A percentile compares a stretch with the other conserved stretches of the same genome.
Evolutionary conservation across 2,888 invertebrate species (phyloP).

Genomic region (Drosophila mimetica): DNA sequence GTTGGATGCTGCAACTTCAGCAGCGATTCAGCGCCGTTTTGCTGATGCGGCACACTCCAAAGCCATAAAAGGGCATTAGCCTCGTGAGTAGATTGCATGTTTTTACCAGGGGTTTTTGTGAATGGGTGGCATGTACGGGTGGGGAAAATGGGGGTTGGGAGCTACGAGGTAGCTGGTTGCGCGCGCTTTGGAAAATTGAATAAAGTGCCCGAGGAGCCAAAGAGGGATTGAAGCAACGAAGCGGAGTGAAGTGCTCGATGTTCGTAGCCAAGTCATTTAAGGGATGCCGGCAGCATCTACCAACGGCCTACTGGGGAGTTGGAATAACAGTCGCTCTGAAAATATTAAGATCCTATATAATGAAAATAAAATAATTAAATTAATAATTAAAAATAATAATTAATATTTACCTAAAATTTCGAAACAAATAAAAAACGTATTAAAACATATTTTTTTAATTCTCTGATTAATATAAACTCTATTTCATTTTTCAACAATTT

Average conservation of each 20-base stretch:
- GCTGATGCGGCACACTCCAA: conserved; percentile 72
- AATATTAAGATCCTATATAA: conserved; percentile 8
- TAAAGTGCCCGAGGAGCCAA: conserved; percentile 50
- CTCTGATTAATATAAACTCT: no score
- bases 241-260: conserved; percentile 37
- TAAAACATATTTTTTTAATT: no score
- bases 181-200: conserved; percentile 69
- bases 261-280: conserved; percentile 61
- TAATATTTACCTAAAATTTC: no score
- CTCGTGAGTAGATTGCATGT: conserved; percentile 60
- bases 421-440: no score
- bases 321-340: conserved; percentile 29
- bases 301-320: conserved; percentile 44
- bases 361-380: no score
- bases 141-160: conserved; percentile 2
- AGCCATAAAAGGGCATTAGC: conserved; percentile 78
- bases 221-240: conserved; percentile 17
- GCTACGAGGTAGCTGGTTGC: conserved; percentile 25
- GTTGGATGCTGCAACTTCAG: conserved; percentile 19
- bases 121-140: background rate
- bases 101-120: conserved; percentile 20
- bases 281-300: conserved; percentile 57
- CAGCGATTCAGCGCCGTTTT: conserved; percentile 47
- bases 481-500: no score
- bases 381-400: background rate